Conservation (phyloP, 2,797 vertebrate species). For the Limosa lapponica region DNA sequence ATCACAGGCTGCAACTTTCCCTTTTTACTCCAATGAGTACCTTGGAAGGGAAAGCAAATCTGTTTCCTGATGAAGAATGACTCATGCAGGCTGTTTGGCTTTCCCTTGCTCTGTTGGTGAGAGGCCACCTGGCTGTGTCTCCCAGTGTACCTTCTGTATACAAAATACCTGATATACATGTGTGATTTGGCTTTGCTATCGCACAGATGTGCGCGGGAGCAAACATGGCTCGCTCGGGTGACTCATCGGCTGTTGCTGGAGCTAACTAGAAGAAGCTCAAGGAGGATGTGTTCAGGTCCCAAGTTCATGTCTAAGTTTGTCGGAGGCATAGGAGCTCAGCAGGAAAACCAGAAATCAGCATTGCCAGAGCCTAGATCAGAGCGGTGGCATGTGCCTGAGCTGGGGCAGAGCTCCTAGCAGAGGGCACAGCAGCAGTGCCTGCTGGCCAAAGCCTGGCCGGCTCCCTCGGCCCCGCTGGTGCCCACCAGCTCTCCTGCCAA, state of each 20-base stretch:
- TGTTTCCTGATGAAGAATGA: neutral
- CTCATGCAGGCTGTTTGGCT: neutral
- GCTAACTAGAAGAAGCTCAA: neutral
- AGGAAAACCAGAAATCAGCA: neutral
- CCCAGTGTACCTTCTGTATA: neutral
- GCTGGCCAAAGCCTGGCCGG: neutral
- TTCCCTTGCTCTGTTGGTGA: neutral
- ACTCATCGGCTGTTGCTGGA: neutral
- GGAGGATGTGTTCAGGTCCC: neutral
- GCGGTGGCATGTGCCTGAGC: neutral
- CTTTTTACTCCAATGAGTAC: neutral
- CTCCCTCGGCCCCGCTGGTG: rapidly evolving
- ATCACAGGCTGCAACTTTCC: constrained; percentile 6
- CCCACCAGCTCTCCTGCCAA: neutral
- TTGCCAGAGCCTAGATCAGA: neutral
- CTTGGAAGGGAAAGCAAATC: neutral
- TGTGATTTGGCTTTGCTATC: neutral
- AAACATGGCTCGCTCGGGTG: neutral
- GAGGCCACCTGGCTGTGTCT: neutral
- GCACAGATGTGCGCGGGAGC: rapidly evolving
- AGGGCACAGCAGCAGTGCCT: neutral
- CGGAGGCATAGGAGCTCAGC: neutral
- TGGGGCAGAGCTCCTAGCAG: neutral
- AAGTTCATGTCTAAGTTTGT: neutral
- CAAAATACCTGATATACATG: neutral